These are phyloP conservation scores for Diplodus puntazzo DNA, from an alignment of 2,797 vertebrate species.

Conservation along the genomic window DNA sequence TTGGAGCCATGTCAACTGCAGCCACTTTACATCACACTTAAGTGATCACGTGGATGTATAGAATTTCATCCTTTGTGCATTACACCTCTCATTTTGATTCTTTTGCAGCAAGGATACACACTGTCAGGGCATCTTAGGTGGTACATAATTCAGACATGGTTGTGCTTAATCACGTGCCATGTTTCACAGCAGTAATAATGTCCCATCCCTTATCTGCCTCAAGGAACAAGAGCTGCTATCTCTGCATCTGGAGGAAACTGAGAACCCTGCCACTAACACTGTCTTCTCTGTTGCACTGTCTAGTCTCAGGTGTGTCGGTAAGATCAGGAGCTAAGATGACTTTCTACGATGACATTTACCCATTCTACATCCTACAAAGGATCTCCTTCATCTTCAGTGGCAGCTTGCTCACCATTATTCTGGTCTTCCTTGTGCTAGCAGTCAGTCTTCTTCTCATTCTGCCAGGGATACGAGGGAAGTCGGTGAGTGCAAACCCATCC, in stretches of 20 bases:
- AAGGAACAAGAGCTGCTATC: constrained; percentile 70
- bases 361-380: constrained; percentile 90
- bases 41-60: neutral
- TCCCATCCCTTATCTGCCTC: constrained; percentile 50
- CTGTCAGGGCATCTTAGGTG: neutral
- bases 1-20: neutral
- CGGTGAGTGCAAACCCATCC: constrained; percentile 82
- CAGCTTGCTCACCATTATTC: constrained; percentile 87
- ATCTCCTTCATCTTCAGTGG: constrained; percentile 85
- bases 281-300: constrained; percentile 75
- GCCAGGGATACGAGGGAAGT: constrained; percentile 94
- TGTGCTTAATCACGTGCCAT: constrained; percentile 28
- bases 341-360: constrained; percentile 90
- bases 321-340: constrained; percentile 88
- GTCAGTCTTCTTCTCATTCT: constrained; percentile 91
- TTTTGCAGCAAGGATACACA: constrained; percentile 17
- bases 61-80: constrained; percentile 12
- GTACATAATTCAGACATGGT: neutral
- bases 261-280: constrained; percentile 76
- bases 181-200: constrained; percentile 33
- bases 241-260: constrained; percentile 79
- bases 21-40: constrained; percentile 6
- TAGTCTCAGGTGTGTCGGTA: constrained; percentile 51
- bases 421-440: constrained; percentile 89
- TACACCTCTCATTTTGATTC: constrained; percentile 6